Percentiles rank a stretch among this genome's conserved stretches.
Evolutionary conservation across 2,888 invertebrate genomes (phyloP).

Genomic region (Formica aserva): DNA sequence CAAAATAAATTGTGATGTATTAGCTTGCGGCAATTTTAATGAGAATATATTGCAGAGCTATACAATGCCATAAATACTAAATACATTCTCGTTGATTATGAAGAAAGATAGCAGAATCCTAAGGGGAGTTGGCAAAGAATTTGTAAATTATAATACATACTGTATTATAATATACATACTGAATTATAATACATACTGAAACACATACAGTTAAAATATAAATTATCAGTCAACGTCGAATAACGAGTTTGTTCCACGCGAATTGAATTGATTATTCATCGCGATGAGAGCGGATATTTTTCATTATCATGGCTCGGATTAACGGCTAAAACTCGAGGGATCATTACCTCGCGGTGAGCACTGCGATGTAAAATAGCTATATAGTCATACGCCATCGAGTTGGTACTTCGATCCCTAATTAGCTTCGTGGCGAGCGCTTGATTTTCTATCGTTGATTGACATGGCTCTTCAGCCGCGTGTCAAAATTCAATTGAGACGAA

Average conservation of each 20-base stretch:
- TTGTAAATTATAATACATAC: not conserved
- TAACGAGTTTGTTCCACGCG: not conserved
- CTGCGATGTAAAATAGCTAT: slow-evolving; percentile 49
- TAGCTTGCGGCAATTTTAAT: slow-evolving; percentile 22
- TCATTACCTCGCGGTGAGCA: slow-evolving; percentile 38
- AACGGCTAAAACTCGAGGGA: slow-evolving; percentile 41
- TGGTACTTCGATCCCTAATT: slow-evolving; percentile 61
- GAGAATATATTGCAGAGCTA: slow-evolving; percentile 23
- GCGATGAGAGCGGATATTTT: slow-evolving; percentile 27
- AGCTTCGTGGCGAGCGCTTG: slow-evolving; percentile 57
- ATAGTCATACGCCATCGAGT: slow-evolving; percentile 38
- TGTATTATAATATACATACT: no score
- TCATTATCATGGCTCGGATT: slow-evolving; percentile 24
- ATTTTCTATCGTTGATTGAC: slow-evolving; percentile 67
- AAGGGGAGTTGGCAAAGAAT: not conserved
- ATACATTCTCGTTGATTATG: slow-evolving; percentile 7
- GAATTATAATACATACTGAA: not conserved
- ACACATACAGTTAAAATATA: not conserved
- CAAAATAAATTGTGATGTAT: slow-evolving; percentile 24
- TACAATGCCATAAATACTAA: slow-evolving; percentile 24
- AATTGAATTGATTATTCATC: slow-evolving; percentile 30
- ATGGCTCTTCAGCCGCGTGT: slow-evolving; percentile 56
- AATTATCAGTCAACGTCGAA: slow-evolving; percentile 26
- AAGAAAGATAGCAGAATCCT: not conserved
- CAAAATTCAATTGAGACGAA: slow-evolving; percentile 64